phyloP scores from a whole-genome alignment of 1,140 invertebrate species.

The Pseudomyrmex gracilis region DNA sequence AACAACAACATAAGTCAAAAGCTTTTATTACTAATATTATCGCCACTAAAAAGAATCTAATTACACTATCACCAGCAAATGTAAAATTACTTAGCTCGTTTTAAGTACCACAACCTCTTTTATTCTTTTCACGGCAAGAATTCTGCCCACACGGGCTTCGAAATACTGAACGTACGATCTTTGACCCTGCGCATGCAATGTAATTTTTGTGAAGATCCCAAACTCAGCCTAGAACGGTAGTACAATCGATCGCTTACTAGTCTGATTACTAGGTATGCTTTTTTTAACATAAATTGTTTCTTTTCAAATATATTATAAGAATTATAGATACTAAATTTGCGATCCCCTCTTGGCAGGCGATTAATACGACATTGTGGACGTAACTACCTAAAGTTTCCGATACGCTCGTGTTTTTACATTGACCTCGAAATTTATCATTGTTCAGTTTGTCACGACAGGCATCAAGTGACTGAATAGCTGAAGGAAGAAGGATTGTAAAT shows the following conservation, averaged over 20 bases:
- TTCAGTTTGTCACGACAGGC: constrained; percentile 15
- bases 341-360: constrained; percentile 77
- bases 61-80: constrained; percentile 5
- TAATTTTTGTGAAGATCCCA: constrained; percentile 68
- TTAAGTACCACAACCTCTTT: constrained; percentile 50
- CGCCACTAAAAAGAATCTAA: constrained; percentile 17
- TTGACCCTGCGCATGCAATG: constrained; percentile 44
- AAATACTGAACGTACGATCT: constrained; percentile 47
- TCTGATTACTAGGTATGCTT: constrained; percentile 74
- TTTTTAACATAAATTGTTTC: constrained; percentile 73
- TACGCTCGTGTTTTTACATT: constrained; percentile 38
- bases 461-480: constrained; percentile 7
- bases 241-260: constrained; percentile 68
- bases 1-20: constrained; percentile 14
- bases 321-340: constrained; percentile 82
- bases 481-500: neutral
- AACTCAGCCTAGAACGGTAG: constrained; percentile 69
- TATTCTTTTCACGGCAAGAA: constrained; percentile 50
- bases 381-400: constrained; percentile 63
- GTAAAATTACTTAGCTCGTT: constrained; percentile 7
- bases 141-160: constrained; percentile 24
- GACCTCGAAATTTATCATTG: constrained; percentile 34
- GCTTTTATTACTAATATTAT: neutral
- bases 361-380: constrained; percentile 79
- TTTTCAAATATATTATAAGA: constrained; percentile 80